phyloP scores from a whole-genome alignment of 2,797 vertebrate genomes.

The Myotis daubentonii region DNA sequence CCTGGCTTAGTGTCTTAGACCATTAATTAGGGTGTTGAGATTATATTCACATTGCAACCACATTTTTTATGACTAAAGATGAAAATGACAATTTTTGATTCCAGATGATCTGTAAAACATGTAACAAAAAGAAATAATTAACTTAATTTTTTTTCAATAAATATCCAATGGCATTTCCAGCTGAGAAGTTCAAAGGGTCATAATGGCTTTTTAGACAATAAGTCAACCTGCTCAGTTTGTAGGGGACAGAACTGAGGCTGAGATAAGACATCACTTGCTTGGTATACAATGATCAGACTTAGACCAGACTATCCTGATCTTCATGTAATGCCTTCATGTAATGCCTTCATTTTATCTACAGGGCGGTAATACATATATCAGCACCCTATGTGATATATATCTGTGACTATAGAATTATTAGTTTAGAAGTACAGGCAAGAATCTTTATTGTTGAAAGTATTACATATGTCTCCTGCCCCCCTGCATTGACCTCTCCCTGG shows the following conservation, averaged over 20 bases:
- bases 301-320: background rate
- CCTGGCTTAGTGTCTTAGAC: background rate
- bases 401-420: background rate
- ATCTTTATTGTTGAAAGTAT: background rate
- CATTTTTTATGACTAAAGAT: slow-evolving; percentile 13
- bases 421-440: background rate
- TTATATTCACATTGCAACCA: background rate
- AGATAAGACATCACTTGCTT: background rate
- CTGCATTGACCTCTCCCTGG: too few species aligned
- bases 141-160: slow-evolving; percentile 11
- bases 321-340: background rate
- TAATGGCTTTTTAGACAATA: background rate
- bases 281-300: background rate
- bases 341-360: background rate
- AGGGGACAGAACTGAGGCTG: background rate
- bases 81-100: slow-evolving; percentile 6
- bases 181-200: background rate
- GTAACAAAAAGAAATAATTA: background rate
- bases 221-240: background rate
- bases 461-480: too few species aligned
- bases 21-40: background rate
- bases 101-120: background rate
- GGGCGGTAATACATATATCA: background rate
- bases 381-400: background rate
- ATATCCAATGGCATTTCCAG: background rate